These are phyloP conservation scores for Brevimyrus niger DNA, from an alignment of 2,113 vertebrate species.

Conservation along the genomic window DNA sequence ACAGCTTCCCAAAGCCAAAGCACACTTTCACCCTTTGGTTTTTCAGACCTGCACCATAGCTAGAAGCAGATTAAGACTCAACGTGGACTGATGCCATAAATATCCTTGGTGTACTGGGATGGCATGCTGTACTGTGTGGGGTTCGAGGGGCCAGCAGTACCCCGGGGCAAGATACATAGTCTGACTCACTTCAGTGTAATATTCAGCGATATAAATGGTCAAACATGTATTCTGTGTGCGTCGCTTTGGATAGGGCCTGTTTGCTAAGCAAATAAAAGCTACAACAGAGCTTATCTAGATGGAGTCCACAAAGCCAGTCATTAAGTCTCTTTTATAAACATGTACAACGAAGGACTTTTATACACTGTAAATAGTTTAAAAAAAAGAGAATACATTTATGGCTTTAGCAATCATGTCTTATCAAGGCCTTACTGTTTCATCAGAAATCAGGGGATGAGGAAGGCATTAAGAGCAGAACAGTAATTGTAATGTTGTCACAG, in stretches of 20 bases:
- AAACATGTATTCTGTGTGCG: neutral
- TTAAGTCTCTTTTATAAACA: slow-evolving; percentile 8
- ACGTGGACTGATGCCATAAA: neutral
- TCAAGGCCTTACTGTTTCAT: slow-evolving; percentile 3
- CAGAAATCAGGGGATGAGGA: neutral
- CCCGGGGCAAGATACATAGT: neutral
- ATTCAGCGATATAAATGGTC: neutral
- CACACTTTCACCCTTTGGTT: neutral
- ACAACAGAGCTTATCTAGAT: slow-evolving; percentile 2
- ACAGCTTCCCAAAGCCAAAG: neutral
- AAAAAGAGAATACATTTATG: neutral
- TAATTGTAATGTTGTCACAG: neutral
- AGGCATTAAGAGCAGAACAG: neutral
- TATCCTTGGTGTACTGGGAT: neutral
- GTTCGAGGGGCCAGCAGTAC: neutral
- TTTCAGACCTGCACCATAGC: neutral
- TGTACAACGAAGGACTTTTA: slow-evolving; percentile 3
- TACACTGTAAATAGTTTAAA: neutral
- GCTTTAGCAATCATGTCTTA: neutral
- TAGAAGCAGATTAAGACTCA: neutral
- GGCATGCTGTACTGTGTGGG: neutral
- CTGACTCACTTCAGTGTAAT: slow-evolving; percentile 2
- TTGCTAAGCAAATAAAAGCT: slow-evolving; percentile 5
- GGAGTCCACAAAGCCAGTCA: neutral
- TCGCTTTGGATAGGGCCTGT: neutral